Evolutionary conservation across 2,888 invertebrate species (phyloP).

Genomic region (Folsomia manolachei): DNA sequence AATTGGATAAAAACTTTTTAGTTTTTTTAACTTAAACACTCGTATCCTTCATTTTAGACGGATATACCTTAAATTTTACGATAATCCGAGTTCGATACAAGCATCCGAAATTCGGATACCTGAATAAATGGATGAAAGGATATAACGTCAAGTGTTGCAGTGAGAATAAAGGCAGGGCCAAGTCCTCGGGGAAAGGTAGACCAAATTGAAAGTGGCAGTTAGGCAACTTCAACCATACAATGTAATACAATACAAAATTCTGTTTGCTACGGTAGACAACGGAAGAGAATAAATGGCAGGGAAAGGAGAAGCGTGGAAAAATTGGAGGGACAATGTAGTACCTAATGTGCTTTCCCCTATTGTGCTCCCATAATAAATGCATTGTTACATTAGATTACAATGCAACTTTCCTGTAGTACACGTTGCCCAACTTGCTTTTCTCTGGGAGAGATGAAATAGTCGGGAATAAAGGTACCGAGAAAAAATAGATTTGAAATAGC

Average conservation of each 20-base stretch:
- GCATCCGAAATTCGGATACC: too few species aligned
- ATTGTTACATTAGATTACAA: not conserved
- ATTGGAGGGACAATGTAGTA: not conserved
- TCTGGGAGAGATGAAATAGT: too few species aligned
- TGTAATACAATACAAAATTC: constrained; percentile 17
- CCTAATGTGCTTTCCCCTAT: constrained; percentile 4
- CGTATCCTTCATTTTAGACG: too few species aligned
- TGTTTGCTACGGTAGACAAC: not conserved
- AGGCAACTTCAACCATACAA: constrained; percentile 25
- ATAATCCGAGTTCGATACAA: too few species aligned
- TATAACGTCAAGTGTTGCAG: not conserved
- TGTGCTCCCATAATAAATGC: not conserved
- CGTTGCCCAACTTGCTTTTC: not conserved
- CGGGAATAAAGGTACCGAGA: not conserved
- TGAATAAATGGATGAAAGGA: not conserved
- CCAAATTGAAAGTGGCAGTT: constrained; percentile 49
- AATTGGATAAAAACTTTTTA: too few species aligned
- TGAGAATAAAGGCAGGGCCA: constrained; percentile 27
- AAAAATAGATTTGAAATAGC: constrained; percentile 1
- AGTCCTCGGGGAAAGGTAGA: constrained; percentile 48
- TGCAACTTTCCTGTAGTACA: not conserved
- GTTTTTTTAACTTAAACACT: too few species aligned
- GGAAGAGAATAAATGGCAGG: constrained; percentile 12
- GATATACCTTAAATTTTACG: too few species aligned
- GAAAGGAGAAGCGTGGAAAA: constrained; percentile 5